A percentile compares a stretch with the other conserved stretches of the same genome.
Conservation (phyloP, 2,797 vertebrate species). For the Aselliscus stoliczkanus region DNA sequence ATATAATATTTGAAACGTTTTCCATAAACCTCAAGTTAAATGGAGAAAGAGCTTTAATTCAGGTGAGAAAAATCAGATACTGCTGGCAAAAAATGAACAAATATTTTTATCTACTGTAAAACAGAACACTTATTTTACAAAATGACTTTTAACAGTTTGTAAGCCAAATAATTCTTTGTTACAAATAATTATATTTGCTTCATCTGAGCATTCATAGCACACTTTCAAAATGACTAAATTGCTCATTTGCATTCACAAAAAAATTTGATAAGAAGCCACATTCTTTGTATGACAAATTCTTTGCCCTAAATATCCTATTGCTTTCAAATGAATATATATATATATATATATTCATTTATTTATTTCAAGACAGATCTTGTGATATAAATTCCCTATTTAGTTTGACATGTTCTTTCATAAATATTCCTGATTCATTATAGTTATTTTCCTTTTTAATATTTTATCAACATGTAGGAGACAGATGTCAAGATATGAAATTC, state of each 20-base stretch:
- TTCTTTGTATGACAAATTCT: not conserved
- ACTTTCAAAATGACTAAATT: not conserved
- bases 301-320: not conserved
- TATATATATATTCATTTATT: too few relatives aligned
- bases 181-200: not conserved
- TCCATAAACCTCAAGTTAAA: not conserved
- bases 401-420: not conserved
- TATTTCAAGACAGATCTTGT: not conserved
- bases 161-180: not conserved
- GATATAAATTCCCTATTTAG: not conserved
- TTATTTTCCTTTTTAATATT: not conserved
- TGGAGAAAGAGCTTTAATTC: not conserved
- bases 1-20: not conserved
- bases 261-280: not conserved
- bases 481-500: not conserved
- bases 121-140: not conserved
- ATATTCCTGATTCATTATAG: not conserved
- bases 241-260: not conserved
- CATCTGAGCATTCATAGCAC: not conserved
- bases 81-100: not conserved
- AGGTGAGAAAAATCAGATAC: not conserved
- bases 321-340: not conserved
- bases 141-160: not conserved
- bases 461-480: not conserved
- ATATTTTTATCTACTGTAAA: not conserved